Base-by-base conservation (phyloP, 2,113 vertebrate genomes). In the Oncorhynchus mykiss region DNA sequence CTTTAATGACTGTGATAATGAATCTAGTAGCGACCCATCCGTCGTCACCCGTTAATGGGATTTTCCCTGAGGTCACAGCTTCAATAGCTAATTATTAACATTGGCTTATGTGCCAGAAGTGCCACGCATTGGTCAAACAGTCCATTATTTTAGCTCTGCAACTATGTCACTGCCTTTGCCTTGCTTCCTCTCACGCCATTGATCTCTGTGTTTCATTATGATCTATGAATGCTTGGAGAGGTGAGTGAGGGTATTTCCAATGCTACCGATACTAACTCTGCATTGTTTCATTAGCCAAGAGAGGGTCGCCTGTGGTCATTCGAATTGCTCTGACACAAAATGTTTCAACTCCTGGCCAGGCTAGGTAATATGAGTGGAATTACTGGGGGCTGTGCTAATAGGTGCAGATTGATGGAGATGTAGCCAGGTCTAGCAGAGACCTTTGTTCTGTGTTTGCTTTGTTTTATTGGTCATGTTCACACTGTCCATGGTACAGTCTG, bases 1-100 rank as follows among this genome's bases (percentile, higher is more conserved):
- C 51, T 5, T 79, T 83, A 84, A 90, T 86, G 85, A 90, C 88
- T 89, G 88, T 88, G 81, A 87, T 87, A 88, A 89, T 89, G 82
- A 87, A 87, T 84, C 85, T 66, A 77, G 80, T 77, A 81, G 82
- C 82, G 85, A 86, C 80, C 71, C 11, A 12, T 84, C 81, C 80
- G 87, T 88, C 86, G 84, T 89, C 88, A 82, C 82, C 79, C 72
- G 83, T 77, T 89, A 87, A 88, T 89, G 89, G 86, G 83, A 87
- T 88, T 90, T 84, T 90, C 83, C 87, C 68, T 20, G 80, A 85
- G 88, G 88, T 88, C 88, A 77, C 25, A 48, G 78, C 80, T 78
- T 79, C 87, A 88, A 90, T 88, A 81, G 84, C 87, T 87, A 86
- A 86, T 91, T 86, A 88, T 80, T 77, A 79, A 48, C 11, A 24